Conservation (phyloP, 2,888 invertebrate species). For the Lamellibrachia columna region DNA sequence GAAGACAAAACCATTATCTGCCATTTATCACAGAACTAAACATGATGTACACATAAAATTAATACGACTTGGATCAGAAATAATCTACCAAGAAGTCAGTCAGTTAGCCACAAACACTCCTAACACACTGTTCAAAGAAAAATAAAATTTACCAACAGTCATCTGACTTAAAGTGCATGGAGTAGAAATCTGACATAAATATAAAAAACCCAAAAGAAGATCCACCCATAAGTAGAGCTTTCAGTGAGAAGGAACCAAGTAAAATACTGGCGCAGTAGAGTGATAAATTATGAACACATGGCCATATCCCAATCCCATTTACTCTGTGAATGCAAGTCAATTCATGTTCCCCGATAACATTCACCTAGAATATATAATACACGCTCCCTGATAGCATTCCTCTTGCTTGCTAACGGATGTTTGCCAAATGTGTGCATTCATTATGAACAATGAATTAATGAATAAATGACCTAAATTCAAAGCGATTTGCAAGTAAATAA, state of each 20-base stretch:
- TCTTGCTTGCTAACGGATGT: not conserved
- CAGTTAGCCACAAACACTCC: not conserved
- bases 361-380: not conserved
- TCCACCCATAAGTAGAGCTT: not conserved
- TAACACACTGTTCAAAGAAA: not conserved
- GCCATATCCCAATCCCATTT: not conserved
- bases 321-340: not conserved
- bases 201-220: not conserved
- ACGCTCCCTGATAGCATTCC: constrained; percentile 12
- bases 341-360: not conserved
- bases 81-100: not conserved
- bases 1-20: not conserved
- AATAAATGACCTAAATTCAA: not conserved
- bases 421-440: not conserved
- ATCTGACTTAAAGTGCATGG: not conserved
- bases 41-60: not conserved
- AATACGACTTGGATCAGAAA: not conserved
- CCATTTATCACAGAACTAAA: not conserved
- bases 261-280: not conserved
- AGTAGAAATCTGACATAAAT: not conserved
- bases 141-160: not conserved
- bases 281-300: not conserved
- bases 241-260: not conserved
- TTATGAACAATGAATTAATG: not conserved
- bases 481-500: not conserved